Evolutionary conservation across 2,888 invertebrate species (phyloP).

Genomic region (Chorisops tibialis): DNA sequence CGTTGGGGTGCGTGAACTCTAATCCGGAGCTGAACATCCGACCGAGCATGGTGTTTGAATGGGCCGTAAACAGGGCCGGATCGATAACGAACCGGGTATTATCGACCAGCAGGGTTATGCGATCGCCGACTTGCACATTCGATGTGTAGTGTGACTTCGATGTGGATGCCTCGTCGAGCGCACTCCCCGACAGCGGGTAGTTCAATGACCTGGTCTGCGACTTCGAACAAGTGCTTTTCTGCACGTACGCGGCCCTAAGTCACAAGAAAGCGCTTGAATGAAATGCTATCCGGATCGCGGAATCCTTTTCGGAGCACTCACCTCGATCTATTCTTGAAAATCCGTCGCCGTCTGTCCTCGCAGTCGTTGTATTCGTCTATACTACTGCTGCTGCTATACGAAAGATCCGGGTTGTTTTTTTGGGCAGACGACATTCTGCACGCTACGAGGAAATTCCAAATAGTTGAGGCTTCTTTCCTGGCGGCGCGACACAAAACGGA

Average conservation of each 20-base stretch:
- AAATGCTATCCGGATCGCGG: too few species aligned
- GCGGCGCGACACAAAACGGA: too few species aligned
- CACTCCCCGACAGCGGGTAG: conserved; percentile 7
- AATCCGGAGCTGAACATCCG: conserved; percentile 93
- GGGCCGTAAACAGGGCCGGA: conserved; percentile 85
- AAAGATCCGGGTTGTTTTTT: conserved; percentile 1
- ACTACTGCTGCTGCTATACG: conserved; percentile 68
- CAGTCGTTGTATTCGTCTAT: conserved; percentile 78
- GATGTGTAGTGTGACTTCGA: background rate
- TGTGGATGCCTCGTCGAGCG: conserved; percentile 11
- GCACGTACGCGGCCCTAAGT: too few species aligned
- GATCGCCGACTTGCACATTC: conserved; percentile 53
- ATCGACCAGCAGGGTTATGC: conserved; percentile 93
- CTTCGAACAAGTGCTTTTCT: conserved; percentile 1
- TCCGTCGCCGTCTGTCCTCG: conserved; percentile 65
- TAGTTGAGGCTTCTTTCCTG: background rate
- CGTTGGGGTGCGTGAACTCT: conserved; percentile 91
- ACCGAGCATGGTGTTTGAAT: conserved; percentile 99
- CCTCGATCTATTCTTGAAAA: conserved; percentile 70
- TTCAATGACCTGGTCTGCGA: conserved; percentile 25
- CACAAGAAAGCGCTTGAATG: background rate
- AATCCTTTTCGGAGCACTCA: conserved; percentile 47
- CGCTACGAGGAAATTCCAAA: conserved; percentile 16
- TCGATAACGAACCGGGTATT: conserved; percentile 93
- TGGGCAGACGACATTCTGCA: conserved; percentile 21